Conservation (phyloP, 1,140 invertebrate species). For the Teleogryllus occipitalis region DNA sequence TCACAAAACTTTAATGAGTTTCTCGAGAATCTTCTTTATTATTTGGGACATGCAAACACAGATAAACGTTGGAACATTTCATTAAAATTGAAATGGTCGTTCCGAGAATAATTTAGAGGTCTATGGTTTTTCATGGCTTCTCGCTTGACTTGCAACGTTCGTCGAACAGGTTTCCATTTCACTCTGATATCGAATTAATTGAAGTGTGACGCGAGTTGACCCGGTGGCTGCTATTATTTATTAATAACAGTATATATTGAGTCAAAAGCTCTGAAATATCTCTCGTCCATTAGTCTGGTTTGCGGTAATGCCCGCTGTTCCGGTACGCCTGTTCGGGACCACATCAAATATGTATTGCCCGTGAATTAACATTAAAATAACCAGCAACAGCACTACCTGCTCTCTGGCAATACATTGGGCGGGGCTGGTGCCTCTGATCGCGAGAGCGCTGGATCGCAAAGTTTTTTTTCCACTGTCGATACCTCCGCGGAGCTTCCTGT, state of each 20-base stretch:
- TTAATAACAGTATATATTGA: not conserved
- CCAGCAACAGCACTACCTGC: not conserved
- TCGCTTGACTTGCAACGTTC: no score
- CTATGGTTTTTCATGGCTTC: no score
- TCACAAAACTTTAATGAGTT: no score
- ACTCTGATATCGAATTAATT: not conserved
- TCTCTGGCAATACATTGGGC: not conserved
- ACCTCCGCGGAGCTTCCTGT: not conserved
- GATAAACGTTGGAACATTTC: no score
- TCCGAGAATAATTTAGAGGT: no score
- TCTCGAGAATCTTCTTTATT: no score
- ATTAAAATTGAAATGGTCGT: no score
- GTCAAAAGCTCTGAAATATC: not conserved
- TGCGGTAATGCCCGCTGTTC: not conserved
- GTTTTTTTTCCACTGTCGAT: not conserved
- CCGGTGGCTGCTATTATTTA: not conserved
- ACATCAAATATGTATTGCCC: not conserved
- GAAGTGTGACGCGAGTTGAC: not conserved
- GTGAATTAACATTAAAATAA: conserved; percentile 2
- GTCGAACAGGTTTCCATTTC: no score
- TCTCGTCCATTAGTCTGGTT: not conserved
- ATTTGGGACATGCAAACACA: no score
- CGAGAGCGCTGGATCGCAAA: not conserved
- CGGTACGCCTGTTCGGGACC: not conserved
- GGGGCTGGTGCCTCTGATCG: not conserved